Conservation (phyloP, 2,113 vertebrate species). For the Prunella fulvescens region DNA sequence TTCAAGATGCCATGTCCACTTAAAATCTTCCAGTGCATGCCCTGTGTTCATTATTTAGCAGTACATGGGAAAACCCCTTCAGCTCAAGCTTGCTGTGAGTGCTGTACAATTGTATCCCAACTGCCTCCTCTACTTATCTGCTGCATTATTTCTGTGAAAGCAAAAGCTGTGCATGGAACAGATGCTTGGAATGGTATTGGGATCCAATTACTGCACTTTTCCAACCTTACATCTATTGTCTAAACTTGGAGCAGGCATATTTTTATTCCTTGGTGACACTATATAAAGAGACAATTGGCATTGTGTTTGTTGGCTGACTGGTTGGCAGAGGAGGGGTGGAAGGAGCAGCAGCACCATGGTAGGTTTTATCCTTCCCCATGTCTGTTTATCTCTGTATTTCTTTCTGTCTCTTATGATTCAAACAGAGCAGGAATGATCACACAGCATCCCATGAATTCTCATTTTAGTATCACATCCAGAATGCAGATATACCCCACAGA, state of each 20-base stretch:
- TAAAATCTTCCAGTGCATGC: not conserved
- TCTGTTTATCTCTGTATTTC: not conserved
- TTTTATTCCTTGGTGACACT: slow-evolving; percentile 61
- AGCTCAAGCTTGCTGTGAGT: not conserved
- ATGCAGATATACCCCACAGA: not conserved
- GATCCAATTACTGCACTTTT: slow-evolving; percentile 67
- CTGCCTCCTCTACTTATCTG: slow-evolving; percentile 49
- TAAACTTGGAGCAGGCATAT: slow-evolving; percentile 73
- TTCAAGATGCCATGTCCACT: not conserved
- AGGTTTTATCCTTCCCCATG: slow-evolving; percentile 39
- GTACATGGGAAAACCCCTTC: slow-evolving; percentile 19
- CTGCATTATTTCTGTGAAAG: slow-evolving; percentile 56
- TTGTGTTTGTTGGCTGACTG: slow-evolving; percentile 31
- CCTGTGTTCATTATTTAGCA: not conserved
- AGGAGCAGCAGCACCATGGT: slow-evolving; percentile 64
- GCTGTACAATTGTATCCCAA: not conserved
- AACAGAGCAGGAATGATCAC: not conserved
- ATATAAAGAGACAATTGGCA: slow-evolving; percentile 67
- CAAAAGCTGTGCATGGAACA: slow-evolving; percentile 38
- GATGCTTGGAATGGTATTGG: slow-evolving; percentile 66
- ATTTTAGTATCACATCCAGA: not conserved
- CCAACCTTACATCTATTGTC: slow-evolving; percentile 70
- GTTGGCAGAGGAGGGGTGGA: slow-evolving; percentile 48
- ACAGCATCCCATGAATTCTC: not conserved
- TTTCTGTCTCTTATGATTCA: not conserved